These are phyloP conservation scores for Physocephala rufipes DNA, from an alignment of 2,888 invertebrate species.

Conservation along the genomic window DNA sequence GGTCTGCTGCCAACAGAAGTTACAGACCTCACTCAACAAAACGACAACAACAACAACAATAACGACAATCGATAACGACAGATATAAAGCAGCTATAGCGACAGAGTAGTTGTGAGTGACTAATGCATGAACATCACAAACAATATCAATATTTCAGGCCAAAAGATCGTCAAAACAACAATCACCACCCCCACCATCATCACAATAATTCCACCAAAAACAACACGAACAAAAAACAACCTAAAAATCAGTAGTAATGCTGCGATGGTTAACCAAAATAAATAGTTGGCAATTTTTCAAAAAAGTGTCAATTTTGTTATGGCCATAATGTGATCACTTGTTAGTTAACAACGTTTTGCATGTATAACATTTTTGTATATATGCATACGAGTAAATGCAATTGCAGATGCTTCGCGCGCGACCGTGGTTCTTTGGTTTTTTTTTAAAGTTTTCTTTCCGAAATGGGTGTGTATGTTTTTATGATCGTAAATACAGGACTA, in stretches of 20 bases:
- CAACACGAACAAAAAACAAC: not conserved
- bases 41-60: conserved; percentile 4
- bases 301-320: conserved; percentile 29
- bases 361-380: not conserved
- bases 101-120: too few relatives aligned
- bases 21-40: too few relatives aligned
- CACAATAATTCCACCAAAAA: not conserved
- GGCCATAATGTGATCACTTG: conserved; percentile 25
- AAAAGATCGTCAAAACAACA: not conserved
- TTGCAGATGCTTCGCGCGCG: not conserved
- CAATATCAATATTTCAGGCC: conserved; percentile 19
- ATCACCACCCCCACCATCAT: too few relatives aligned
- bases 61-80: not conserved
- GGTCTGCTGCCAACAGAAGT: too few relatives aligned
- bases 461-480: not conserved
- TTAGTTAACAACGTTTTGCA: not conserved
- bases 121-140: not conserved
- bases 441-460: not conserved
- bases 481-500: not conserved
- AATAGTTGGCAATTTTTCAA: conserved; percentile 32
- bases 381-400: not conserved
- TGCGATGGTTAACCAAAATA: not conserved
- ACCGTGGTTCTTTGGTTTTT: not conserved
- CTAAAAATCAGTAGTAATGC: too few relatives aligned
- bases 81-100: too few relatives aligned